Conservation (phyloP, 1,140 invertebrate genomes). For the Rhagoletis pomonella region DNA sequence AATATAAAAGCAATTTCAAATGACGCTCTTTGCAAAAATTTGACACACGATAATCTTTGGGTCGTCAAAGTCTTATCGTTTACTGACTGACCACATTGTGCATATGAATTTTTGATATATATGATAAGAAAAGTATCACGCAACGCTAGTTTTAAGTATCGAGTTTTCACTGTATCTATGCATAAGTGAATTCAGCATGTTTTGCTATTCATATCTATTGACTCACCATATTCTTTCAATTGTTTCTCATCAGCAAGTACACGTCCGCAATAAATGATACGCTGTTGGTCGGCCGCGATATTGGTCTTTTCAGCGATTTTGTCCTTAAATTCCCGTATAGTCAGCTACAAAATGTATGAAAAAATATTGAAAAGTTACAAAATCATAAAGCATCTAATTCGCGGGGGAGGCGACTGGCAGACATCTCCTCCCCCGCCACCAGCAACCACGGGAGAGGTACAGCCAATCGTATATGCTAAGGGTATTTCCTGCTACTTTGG, state of each 20-base stretch:
- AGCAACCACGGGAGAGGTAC: no score
- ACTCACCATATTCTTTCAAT: constrained; percentile 89
- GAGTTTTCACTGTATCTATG: constrained; percentile 5
- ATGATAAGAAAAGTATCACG: no score
- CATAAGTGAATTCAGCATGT: background rate
- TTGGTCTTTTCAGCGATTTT: constrained; percentile 85
- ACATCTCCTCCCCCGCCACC: background rate
- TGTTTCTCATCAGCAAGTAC: constrained; percentile 94
- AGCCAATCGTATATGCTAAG: no score
- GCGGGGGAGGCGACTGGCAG: background rate
- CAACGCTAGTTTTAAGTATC: background rate
- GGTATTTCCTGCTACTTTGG: background rate
- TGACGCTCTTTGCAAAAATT: no score
- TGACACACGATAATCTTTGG: no score
- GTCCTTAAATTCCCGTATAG: constrained; percentile 91
- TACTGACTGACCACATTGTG: no score
- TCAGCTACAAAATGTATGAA: constrained; percentile 78
- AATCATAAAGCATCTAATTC: background rate
- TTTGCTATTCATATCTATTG: constrained; percentile 58
- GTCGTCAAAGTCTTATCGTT: no score
- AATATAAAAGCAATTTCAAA: background rate
- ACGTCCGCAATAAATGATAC: constrained; percentile 94
- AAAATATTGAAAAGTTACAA: background rate
- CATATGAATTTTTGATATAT: no score
- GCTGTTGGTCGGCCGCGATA: constrained; percentile 87